phyloP scores from a whole-genome alignment of 2,113 vertebrate genomes.

The Mesembrinibis cayennensis region DNA sequence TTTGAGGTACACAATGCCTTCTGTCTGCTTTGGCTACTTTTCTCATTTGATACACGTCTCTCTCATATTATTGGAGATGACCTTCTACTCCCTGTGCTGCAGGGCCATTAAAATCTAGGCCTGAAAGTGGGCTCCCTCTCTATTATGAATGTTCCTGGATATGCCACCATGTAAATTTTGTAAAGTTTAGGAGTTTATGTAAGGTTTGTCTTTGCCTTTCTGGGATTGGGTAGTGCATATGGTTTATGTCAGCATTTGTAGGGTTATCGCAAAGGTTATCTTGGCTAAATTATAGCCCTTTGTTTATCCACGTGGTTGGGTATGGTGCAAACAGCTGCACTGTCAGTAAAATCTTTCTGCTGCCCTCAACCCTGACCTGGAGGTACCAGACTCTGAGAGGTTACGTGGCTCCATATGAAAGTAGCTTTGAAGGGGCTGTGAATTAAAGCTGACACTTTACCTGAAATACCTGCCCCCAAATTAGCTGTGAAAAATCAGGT shows the following conservation, averaged over 20 bases:
- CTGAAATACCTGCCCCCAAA: conserved; percentile 60
- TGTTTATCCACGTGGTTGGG: conserved; percentile 60
- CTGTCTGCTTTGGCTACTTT: background rate
- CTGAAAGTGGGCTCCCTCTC: background rate
- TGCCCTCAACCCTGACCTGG: conserved; percentile 56
- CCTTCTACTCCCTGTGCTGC: background rate
- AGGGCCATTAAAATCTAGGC: background rate
- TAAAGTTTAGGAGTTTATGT: background rate
- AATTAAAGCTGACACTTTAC: conserved; percentile 61
- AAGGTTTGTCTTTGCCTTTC: background rate
- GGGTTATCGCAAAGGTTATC: conserved; percentile 62
- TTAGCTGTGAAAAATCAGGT: conserved; percentile 66
- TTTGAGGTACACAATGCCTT: background rate
- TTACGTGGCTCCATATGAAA: background rate
- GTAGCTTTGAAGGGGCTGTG: conserved; percentile 41
- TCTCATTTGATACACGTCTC: background rate
- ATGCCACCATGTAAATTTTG: background rate
- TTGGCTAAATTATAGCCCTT: conserved; percentile 59
- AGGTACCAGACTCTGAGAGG: conserved; percentile 23
- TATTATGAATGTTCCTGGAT: background rate
- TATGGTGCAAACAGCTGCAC: conserved; percentile 55
- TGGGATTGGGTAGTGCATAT: background rate
- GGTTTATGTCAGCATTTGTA: conserved; percentile 59
- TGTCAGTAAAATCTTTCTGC: conserved; percentile 59
- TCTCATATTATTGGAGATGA: background rate